Conservation (phyloP, 1,140 invertebrate genomes). For the Pteromalus puparum region DNA sequence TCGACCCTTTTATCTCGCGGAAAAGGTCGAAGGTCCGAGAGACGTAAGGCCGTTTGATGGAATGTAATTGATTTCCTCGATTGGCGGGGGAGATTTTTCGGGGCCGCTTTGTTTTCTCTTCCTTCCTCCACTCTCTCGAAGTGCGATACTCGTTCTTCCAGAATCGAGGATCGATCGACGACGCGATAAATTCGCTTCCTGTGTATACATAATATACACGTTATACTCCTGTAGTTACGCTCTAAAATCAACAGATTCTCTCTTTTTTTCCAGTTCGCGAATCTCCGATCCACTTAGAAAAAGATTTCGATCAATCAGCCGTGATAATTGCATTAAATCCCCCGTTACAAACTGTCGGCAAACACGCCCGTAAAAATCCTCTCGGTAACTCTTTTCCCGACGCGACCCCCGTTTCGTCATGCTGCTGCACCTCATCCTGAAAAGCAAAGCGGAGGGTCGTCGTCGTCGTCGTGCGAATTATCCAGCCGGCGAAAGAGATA, state of each 20-base stretch:
- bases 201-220: neutral
- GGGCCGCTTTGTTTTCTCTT: neutral
- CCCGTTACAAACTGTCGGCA: constrained; percentile 16
- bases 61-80: constrained; percentile 33
- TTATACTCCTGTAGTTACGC: neutral
- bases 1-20: constrained; percentile 1
- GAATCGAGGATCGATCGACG: neutral
- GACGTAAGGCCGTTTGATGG: neutral
- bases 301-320: constrained; percentile 24
- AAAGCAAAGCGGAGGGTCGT: neutral
- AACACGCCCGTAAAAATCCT: constrained; percentile 5
- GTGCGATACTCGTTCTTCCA: neutral
- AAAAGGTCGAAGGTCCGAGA: constrained; percentile 1
- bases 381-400: neutral
- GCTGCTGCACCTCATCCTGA: neutral
- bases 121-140: neutral
- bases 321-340: constrained; percentile 21
- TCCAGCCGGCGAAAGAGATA: constrained; percentile 14
- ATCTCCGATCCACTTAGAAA: neutral
- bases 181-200: neutral
- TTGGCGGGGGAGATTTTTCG: neutral
- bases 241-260: neutral
- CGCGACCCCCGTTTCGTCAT: neutral
- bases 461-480: neutral
- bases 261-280: neutral